Conservation (phyloP, 2,113 vertebrate species). For the Pituophis catenifer region DNA sequence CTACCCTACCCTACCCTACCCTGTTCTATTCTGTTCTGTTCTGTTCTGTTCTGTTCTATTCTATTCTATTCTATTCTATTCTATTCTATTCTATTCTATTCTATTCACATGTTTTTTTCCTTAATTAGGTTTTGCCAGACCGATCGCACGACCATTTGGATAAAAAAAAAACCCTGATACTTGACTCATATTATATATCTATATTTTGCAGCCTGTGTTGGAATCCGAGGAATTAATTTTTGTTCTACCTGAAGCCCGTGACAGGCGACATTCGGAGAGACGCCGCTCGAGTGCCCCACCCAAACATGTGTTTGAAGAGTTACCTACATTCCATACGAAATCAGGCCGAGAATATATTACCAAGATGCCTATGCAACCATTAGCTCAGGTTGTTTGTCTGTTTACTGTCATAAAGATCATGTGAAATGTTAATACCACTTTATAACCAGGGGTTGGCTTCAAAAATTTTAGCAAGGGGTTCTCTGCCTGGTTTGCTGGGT, state of each 20-base stretch:
- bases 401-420: neutral
- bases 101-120: neutral
- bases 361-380: slow-evolving; percentile 48
- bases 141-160: neutral
- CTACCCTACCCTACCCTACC: too few species aligned
- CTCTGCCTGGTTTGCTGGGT: too few species aligned
- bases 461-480: too few species aligned
- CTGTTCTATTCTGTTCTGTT: too few species aligned
- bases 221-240: neutral
- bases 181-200: neutral
- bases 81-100: too few species aligned
- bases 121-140: neutral
- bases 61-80: too few species aligned
- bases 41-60: too few species aligned
- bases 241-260: neutral
- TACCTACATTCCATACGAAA: neutral
- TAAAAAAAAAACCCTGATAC: neutral
- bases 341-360: slow-evolving; percentile 32
- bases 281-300: accelerated
- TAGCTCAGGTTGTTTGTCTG: slow-evolving; percentile 53
- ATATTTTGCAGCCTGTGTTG: slow-evolving; percentile 36
- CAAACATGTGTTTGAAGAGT: neutral
- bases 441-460: neutral
- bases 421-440: neutral
- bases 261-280: neutral